These are phyloP conservation scores for Metellina segmentata DNA, from an alignment of 2,888 invertebrate genomes.

Conservation along the genomic window DNA sequence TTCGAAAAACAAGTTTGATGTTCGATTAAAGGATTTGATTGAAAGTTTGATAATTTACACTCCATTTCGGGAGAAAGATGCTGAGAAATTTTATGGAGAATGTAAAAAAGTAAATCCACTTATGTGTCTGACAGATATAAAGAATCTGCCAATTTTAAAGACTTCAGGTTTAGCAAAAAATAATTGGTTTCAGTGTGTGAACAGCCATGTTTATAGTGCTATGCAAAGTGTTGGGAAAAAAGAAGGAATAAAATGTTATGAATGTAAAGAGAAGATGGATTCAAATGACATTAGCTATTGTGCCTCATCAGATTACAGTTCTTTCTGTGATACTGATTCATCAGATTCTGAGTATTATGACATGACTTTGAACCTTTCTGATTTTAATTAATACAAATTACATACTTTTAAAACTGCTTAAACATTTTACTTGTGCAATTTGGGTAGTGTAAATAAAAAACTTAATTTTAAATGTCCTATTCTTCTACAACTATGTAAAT, in stretches of 20 bases:
- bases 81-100: background rate
- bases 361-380: no score
- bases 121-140: conserved; percentile 18
- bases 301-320: no score
- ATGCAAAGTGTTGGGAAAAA: conserved; percentile 87
- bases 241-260: conserved; percentile 83
- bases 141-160: conserved; percentile 81
- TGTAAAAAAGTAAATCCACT: background rate
- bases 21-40: background rate
- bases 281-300: no score
- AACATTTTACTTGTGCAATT: no score
- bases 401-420: no score
- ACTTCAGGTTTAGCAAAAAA: conserved; percentile 84
- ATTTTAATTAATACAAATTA: no score
- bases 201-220: conserved; percentile 86
- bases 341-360: no score
- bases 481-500: no score
- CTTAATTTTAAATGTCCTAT: no score
- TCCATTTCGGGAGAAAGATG: conserved; percentile 31
- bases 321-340: no score
- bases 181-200: conserved; percentile 88
- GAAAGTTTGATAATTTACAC: background rate
- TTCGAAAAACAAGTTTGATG: no score
- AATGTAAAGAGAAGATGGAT: conserved; percentile 84
- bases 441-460: no score